phyloP scores from a whole-genome alignment of 2,888 invertebrate species.

The Elmis aenea region DNA sequence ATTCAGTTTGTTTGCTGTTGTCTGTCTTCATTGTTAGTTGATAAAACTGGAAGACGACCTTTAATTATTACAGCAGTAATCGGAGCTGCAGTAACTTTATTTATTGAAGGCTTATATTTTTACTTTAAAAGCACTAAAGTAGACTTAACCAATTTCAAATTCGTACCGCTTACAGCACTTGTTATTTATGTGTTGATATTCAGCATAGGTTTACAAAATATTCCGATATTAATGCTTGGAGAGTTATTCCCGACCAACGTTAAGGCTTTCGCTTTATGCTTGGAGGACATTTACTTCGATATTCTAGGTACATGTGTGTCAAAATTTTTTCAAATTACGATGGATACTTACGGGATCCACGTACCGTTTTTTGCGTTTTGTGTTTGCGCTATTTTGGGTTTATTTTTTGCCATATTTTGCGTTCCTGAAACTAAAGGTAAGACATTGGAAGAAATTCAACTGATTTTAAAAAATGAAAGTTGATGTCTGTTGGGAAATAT shows the following conservation, averaged over 20 bases:
- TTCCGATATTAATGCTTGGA: constrained; percentile 48
- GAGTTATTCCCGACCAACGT: constrained; percentile 52
- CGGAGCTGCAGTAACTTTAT: constrained; percentile 39
- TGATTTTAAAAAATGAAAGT: too few species aligned
- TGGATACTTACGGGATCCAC: constrained; percentile 56
- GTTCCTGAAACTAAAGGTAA: constrained; percentile 70
- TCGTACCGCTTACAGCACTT: constrained; percentile 44
- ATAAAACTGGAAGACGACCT: constrained; percentile 58
- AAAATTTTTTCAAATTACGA: constrained; percentile 47
- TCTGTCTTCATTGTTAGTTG: constrained; percentile 54
- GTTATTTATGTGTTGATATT: constrained; percentile 47
- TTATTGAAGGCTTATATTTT: constrained; percentile 43
- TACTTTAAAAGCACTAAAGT: constrained; percentile 25
- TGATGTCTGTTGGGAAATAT: too few species aligned
- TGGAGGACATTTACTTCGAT: constrained; percentile 49
- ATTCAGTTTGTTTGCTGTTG: constrained; percentile 54
- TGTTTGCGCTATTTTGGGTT: constrained; percentile 54
- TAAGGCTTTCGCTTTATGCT: constrained; percentile 50
- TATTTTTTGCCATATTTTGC: constrained; percentile 55
- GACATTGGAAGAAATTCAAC: too few species aligned
- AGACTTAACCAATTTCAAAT: too few species aligned
- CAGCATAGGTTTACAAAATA: constrained; percentile 47
- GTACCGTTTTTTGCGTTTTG: constrained; percentile 64
- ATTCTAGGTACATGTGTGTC: constrained; percentile 46
- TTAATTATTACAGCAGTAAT: constrained; percentile 54